Evolutionary conservation across 2,888 invertebrate genomes (phyloP).

Genomic region (Scaptomyza reducta): DNA sequence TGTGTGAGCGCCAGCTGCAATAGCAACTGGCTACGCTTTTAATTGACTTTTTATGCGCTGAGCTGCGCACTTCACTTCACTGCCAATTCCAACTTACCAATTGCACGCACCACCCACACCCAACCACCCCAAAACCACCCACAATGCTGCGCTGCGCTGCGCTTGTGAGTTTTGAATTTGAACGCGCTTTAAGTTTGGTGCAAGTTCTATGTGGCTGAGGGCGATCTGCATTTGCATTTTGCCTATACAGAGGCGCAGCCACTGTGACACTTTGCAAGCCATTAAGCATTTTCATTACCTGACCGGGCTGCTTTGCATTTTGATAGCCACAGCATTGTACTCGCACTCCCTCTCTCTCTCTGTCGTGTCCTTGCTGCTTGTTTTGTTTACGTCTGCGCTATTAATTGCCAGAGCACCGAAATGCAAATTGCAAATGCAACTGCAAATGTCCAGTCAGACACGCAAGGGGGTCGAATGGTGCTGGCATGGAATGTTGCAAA

Average conservation of each 20-base stretch:
- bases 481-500: not conserved
- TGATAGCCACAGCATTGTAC: slow-evolving; percentile 69
- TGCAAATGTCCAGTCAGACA: slow-evolving; percentile 53
- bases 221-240: slow-evolving; percentile 43
- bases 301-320: slow-evolving; percentile 74
- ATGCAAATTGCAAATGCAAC: slow-evolving; percentile 78
- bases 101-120: slow-evolving; percentile 4
- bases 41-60: slow-evolving; percentile 80
- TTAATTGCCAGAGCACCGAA: slow-evolving; percentile 76
- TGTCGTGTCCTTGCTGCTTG: slow-evolving; percentile 28
- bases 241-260: slow-evolving; percentile 66
- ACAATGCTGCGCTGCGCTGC: not conserved
- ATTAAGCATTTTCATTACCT: slow-evolving; percentile 78
- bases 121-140: not conserved
- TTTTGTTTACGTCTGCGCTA: slow-evolving; percentile 79
- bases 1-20: slow-evolving; percentile 64
- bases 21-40: slow-evolving; percentile 69
- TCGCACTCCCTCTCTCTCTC: not conserved
- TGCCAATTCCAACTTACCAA: slow-evolving; percentile 48
- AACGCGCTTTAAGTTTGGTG: slow-evolving; percentile 69
- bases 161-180: slow-evolving; percentile 61
- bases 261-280: slow-evolving; percentile 79
- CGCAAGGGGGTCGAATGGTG: not conserved
- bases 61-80: slow-evolving; percentile 64
- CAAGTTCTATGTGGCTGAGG: slow-evolving; percentile 36